Evolutionary conservation across 2,888 invertebrate genomes (phyloP).

Genomic region (Azorinus chamasolen): DNA sequence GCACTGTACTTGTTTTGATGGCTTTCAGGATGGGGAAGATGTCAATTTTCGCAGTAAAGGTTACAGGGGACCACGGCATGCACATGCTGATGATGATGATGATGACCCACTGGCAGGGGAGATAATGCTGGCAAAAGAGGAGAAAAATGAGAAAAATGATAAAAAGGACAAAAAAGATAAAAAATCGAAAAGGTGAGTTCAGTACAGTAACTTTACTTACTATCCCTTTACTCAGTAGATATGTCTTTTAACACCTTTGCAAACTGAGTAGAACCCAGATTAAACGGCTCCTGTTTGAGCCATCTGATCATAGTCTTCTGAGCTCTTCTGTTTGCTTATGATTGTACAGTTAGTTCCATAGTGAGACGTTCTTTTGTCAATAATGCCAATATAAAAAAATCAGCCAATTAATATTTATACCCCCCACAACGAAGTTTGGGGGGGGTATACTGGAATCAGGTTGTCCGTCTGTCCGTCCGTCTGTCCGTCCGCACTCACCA

Average conservation of each 20-base stretch:
- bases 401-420: too few species aligned
- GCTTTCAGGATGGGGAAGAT: slow-evolving; percentile 70
- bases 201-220: slow-evolving; percentile 8
- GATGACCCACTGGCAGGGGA: slow-evolving; percentile 73
- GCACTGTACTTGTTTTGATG: not conserved
- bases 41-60: slow-evolving; percentile 70
- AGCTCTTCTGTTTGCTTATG: too few species aligned
- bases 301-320: not conserved
- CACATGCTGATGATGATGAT: slow-evolving; percentile 30
- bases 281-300: too few species aligned
- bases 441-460: too few species aligned
- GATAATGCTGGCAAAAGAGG: slow-evolving; percentile 55
- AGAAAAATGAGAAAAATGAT: not conserved
- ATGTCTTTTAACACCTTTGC: too few species aligned
- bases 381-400: too few species aligned
- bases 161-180: not conserved
- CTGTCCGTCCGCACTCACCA: too few species aligned
- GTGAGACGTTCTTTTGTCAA: too few species aligned
- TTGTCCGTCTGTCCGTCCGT: too few species aligned
- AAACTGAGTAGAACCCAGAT: too few species aligned
- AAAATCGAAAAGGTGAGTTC: not conserved
- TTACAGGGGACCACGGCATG: slow-evolving; percentile 65
- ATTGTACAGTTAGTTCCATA: too few species aligned
- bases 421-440: too few species aligned
- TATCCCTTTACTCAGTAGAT: not conserved